Percentiles rank a stretch among this genome's conserved stretches.
Evolutionary conservation across 2,797 vertebrate genomes (phyloP).

Genomic region (Pangasius larnaudii): DNA sequence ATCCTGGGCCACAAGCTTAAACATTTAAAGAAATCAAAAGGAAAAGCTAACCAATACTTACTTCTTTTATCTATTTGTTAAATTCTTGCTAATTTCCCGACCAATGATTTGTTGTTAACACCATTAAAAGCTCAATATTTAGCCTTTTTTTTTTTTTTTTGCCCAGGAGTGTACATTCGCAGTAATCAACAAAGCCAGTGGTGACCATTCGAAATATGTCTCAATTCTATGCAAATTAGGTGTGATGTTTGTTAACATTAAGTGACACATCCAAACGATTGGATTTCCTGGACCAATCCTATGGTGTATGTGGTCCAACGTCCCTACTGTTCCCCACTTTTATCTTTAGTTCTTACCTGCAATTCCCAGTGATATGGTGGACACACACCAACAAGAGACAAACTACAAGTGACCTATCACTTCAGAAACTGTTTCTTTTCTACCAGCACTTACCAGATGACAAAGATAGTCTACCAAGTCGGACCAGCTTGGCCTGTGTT

Average conservation of each 20-base stretch:
- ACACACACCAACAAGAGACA: neutral
- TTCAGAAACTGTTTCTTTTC: neutral
- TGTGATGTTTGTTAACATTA: neutral
- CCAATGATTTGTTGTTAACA: too few species aligned
- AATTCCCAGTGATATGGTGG: neutral
- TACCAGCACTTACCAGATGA: neutral
- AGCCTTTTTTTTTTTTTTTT: too few species aligned
- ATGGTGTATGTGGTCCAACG: neutral
- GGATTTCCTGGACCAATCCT: neutral
- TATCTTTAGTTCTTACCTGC: neutral
- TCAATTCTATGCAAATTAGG: neutral
- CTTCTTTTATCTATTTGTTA: too few species aligned
- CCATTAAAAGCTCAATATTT: too few species aligned
- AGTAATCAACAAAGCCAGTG: too few species aligned
- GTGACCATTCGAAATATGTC: neutral
- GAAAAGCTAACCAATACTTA: too few species aligned
- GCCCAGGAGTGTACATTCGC: too few species aligned
- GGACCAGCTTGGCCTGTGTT: neutral
- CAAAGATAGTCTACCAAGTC: neutral
- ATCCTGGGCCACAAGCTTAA: too few species aligned
- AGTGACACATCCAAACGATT: neutral
- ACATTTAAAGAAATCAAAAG: too few species aligned
- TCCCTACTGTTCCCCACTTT: neutral
- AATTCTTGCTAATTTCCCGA: too few species aligned
- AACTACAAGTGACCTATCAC: neutral